These are phyloP conservation scores for Protosalanx chinensis DNA, from an alignment of 2,797 vertebrate species.

Conservation along the genomic window DNA sequence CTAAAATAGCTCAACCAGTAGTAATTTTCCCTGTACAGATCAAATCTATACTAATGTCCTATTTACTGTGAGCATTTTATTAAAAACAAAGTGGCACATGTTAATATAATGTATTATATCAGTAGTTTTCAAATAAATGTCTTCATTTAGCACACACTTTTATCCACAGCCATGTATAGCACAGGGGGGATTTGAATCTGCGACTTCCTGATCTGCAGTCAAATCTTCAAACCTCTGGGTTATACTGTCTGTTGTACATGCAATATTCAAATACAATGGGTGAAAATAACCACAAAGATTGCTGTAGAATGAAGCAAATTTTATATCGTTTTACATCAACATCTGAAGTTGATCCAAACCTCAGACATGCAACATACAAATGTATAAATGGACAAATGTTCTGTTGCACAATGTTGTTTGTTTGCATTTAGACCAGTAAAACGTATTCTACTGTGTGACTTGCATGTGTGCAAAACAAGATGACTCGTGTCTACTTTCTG, in stretches of 20 bases:
- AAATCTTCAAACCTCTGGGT: too few species aligned
- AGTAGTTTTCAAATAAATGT: too few species aligned
- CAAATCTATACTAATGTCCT: background rate
- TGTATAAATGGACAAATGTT: background rate
- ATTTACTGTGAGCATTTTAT: background rate
- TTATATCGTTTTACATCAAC: background rate
- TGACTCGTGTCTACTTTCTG: conserved; percentile 4
- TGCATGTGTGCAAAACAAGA: conserved; percentile 4
- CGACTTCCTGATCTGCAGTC: too few species aligned
- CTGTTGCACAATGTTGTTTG: background rate
- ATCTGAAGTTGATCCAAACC: conserved; percentile 12
- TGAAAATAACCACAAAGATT: conserved; percentile 20
- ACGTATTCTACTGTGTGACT: background rate
- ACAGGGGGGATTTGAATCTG: too few species aligned
- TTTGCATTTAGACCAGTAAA: background rate
- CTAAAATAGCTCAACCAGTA: background rate
- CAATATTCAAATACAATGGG: background rate
- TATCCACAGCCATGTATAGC: background rate
- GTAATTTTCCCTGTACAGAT: background rate
- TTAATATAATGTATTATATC: background rate
- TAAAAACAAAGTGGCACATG: conserved; percentile 1
- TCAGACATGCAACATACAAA: conserved; percentile 14
- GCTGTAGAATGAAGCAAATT: conserved; percentile 11
- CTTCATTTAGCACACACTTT: conserved; percentile 1
- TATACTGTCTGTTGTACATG: background rate